Evolutionary conservation across 2,888 invertebrate species (phyloP).

Genomic region (Ormyrus rosae): DNA sequence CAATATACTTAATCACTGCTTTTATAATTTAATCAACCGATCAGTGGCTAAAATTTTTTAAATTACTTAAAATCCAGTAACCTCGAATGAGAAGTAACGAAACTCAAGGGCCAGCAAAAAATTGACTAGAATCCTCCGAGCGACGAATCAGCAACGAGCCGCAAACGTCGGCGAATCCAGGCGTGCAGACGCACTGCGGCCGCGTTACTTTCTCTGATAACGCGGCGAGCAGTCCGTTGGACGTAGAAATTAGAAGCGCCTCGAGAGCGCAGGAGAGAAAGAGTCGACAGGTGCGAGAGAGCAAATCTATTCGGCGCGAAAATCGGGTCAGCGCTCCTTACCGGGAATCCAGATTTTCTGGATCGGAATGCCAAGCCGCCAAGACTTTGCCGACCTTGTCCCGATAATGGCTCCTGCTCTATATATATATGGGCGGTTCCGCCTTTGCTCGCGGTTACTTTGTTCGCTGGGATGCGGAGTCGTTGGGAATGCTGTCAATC

Average conservation of each 20-base stretch:
- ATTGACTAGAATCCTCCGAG: too few relatives aligned
- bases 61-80: too few relatives aligned
- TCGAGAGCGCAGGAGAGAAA: neutral
- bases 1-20: too few relatives aligned
- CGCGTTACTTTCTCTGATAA: slow-evolving; percentile 45
- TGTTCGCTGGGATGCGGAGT: too few relatives aligned
- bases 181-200: too few relatives aligned
- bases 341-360: slow-evolving; percentile 37
- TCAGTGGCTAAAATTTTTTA: too few relatives aligned
- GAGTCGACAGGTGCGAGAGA: slow-evolving; percentile 29
- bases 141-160: too few relatives aligned
- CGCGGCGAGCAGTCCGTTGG: neutral
- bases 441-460: neutral
- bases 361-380: slow-evolving; percentile 7
- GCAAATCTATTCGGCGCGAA: neutral
- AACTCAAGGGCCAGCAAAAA: too few relatives aligned
- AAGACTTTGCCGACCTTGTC: slow-evolving; percentile 17
- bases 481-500: too few relatives aligned
- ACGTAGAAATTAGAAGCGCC: slow-evolving; percentile 22
- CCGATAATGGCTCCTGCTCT: slow-evolving; percentile 4
- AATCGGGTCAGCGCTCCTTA: slow-evolving; percentile 43
- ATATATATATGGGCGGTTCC: neutral
- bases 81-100: too few relatives aligned
- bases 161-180: too few relatives aligned
- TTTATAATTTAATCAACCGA: too few relatives aligned